phyloP scores from a whole-genome alignment of 2,113 vertebrate species.

The Tichodroma muraria region DNA sequence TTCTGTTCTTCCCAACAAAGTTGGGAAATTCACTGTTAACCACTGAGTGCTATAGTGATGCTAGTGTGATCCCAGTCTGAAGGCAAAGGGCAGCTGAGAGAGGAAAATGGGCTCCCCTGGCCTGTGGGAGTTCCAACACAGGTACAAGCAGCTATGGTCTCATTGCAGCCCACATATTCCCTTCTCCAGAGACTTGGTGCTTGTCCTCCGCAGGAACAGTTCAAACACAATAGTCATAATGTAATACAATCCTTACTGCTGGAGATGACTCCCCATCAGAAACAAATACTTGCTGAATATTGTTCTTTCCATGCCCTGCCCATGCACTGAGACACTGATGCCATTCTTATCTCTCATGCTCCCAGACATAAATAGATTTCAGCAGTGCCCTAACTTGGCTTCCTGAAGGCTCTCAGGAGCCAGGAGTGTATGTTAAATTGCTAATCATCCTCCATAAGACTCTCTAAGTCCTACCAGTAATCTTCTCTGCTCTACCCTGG shows the following conservation, averaged over 20 bases:
- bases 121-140: not conserved
- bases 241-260: not conserved
- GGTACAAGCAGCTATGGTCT: too few species aligned
- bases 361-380: not conserved
- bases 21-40: not conserved
- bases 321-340: accelerated
- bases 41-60: not conserved
- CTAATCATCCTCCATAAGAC: not conserved
- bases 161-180: not conserved
- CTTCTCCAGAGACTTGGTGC: not conserved
- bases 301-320: not conserved
- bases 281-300: not conserved
- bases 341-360: not conserved
- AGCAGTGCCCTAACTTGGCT: not conserved
- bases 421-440: not conserved
- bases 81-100: not conserved
- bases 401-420: not conserved
- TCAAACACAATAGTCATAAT: not conserved
- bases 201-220: not conserved
- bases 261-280: not conserved
- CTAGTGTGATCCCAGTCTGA: not conserved
- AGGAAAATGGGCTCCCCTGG: accelerated
- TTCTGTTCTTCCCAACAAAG: not conserved
- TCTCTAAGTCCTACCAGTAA: not conserved
- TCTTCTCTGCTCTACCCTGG: not conserved